Evolutionary conservation across 2,113 vertebrate species (phyloP), one percentile per base, ranked within the genome.

Genomic region (Pleuronectes platessa): DNA sequence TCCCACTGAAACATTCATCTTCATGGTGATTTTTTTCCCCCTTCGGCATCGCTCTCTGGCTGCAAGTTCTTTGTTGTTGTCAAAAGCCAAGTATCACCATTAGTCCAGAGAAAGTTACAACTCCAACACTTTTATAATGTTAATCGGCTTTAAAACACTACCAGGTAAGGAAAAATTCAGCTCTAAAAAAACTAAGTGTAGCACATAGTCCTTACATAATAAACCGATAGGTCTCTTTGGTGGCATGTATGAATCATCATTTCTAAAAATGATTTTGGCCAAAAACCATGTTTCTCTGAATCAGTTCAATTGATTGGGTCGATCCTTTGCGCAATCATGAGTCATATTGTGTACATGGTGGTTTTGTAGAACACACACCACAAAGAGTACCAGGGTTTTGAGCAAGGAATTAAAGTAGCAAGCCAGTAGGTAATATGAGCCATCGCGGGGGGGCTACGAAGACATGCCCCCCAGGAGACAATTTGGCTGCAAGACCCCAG

Each of bases 1-100:
- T 71, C 37, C 61, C 49, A 42, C 24, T 42, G 51, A 68, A 80
- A 71, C 71, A 82, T 78, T 80, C 68, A 79, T 83, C 70, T 69
- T 86, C 37, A 21, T 17, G 55, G 26, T 42, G 68, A 55, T 20
- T 63, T 51, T 65, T 69, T 56, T 13, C 47, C 47, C 47, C 47
- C 24, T 45, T 15, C 21, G 3, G 40, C 40, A 12, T 26, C 35
- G 27, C 35, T 56, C 55, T 73, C 59, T 20, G 63, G 54, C 40
- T 70, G 8, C 31, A 18, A 51, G 54, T 53, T 56, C 55, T 62
- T 24, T 67, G 27, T 47, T 67, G 55, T 42, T 67, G 64, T 74
- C 61, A 59, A 21, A 76, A 58, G 37, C 14, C 14, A 54, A 74
- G 14, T 15, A 11, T 17, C 23, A 47, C 12, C 3, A 5, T 35